Evolutionary conservation across 2,797 vertebrate genomes (phyloP).

Genomic region (Muscicapa striata): DNA sequence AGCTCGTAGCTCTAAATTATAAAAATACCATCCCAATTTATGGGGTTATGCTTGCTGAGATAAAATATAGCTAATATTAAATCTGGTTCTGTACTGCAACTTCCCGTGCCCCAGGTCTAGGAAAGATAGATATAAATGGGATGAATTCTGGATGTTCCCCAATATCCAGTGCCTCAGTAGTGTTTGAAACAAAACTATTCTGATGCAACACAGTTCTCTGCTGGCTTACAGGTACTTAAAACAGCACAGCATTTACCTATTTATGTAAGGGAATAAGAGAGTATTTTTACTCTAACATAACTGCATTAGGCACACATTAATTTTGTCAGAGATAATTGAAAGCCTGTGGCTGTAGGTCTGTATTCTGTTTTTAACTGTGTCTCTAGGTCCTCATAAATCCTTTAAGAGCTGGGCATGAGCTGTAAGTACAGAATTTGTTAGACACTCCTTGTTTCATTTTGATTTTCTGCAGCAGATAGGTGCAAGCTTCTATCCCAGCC

Average conservation of each 20-base stretch:
- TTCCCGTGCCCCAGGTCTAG: not conserved
- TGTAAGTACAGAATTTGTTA: not conserved
- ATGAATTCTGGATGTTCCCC: not conserved
- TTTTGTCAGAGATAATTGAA: not conserved
- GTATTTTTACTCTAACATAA: not conserved
- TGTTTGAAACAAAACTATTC: not conserved
- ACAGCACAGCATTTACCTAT: not conserved
- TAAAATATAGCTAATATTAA: not conserved
- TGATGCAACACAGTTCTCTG: not conserved
- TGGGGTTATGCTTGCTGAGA: not conserved
- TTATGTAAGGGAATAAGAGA: not conserved
- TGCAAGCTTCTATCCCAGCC: not conserved
- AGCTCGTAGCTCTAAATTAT: not conserved
- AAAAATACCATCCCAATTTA: not conserved
- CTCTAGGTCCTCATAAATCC: not conserved
- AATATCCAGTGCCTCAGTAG: not conserved
- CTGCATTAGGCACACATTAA: not conserved
- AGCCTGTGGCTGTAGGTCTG: not conserved
- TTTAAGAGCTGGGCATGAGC: not conserved
- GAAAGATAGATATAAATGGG: not conserved
- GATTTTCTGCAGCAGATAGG: not conserved
- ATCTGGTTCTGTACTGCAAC: not conserved
- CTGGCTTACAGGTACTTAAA: not conserved
- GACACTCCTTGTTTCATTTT: not conserved
- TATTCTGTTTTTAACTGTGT: not conserved